Evolutionary conservation across 1,140 invertebrate species (phyloP), one percentile per base, ranked within the genome.

Genomic region (Philotrypesis tridentata): DNA sequence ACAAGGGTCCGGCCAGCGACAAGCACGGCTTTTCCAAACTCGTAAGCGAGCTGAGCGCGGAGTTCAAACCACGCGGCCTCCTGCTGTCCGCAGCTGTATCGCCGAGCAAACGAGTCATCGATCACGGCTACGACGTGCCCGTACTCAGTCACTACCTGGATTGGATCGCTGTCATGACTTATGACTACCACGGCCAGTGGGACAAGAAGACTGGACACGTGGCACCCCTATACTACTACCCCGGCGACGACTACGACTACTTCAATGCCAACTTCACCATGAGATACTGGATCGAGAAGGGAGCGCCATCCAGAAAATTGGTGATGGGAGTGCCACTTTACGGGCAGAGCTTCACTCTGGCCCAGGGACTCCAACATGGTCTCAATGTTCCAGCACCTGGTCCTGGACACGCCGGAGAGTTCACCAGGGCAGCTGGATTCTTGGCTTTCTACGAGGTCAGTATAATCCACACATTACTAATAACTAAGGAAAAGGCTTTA

Each of bases 161-260:
- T 88, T 97, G 96, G 95, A 96, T 98, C 82, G 94, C 96, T 17
- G 93, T 97, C 0, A 97, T 97, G 96, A 94, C 95, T 0, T 97
- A 97, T 88, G 96, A 97, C 88, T 97, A 95, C 88, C 96, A 97
- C 85, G 82, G 82, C 0, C 94, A 96, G 85, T 97, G 96, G 96
- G 96, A 97, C 87, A 95, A 95, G 87, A 94, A 94, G 83, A 97
- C 96, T 0, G 96, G 96, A 2, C 96, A 97, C 87, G 93, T 96
- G 1, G 95, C 96, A 3, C 96, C 96, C 0, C 94, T 97, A 89
- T 96, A 96, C 82, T 93, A 93, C 37, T 93, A 95, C 83, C 94
- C 95, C 0, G 93, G 94, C 33, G 96, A 96, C 88, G 89, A 92
- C 2, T 95, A 95, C 86, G 93, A 93, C 48, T 94, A 94, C 37